Base-by-base conservation (phyloP, 2,888 invertebrate species). In the Himalopsyche tibetana region DNA sequence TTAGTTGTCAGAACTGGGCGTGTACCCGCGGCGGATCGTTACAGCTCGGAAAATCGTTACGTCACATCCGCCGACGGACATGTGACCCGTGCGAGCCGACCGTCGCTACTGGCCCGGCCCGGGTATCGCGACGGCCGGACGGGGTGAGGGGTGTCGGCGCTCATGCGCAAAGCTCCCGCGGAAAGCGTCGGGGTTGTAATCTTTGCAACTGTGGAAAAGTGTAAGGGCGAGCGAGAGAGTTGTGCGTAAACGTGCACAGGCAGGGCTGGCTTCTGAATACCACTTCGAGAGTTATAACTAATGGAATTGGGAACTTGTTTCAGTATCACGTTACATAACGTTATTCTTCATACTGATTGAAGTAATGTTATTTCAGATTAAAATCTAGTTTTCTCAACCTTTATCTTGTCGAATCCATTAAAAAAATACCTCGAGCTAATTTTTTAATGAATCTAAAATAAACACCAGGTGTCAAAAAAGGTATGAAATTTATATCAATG, bases 121-220 rank as follows among this genome's bases (percentile, higher is more conserved):
- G 74, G 74, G 74, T 74, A 63, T 74, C 74, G 89, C 89, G 88
- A 89, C 89, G 86, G 88, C 89, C 89, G 91, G 28, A 92, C 92
- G 92, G 92, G 92, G 91, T 90, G 90, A 90, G 91, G 91, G 91
- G 91, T 91, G 92, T 90, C 90, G 90, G 51, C 90, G 90, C 93
- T 93, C 93, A 92, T 93, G 93, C 93, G 93, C 90, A 89, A 84
- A 90, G 87, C 88, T 51, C 15, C 51, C 51, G 51, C 51, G 51
- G 15, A 51, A 51, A 51, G 51, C 87, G 15, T 28, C 74, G 74
- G 74, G 74, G 74, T 74, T 74, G 74, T 74, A 74, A 74, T 74
- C 74, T 74, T 74, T 74, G 38, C 74, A 38, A 74, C 74, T 74
- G 74, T 74, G 74, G 28, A 36, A 28, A 74, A 74, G 74, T 74